Conservation (phyloP, 2,113 vertebrate species). For the Zosterops japonicus region DNA sequence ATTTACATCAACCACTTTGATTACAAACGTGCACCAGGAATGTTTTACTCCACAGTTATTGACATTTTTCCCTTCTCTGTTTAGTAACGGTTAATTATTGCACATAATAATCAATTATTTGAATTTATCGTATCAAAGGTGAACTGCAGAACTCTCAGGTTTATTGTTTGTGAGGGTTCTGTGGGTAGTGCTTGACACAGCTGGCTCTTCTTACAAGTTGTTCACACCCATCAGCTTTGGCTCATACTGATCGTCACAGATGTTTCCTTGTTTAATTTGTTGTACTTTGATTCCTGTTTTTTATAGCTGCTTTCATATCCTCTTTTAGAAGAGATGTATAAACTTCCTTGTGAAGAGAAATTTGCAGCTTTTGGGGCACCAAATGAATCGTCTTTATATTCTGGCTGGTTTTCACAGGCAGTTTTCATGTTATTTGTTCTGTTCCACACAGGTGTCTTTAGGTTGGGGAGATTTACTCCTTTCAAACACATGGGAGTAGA, state of each 20-base stretch:
- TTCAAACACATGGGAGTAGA: not conserved
- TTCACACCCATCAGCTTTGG: not conserved
- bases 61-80: constrained; percentile 24
- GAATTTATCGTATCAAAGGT: constrained; percentile 35
- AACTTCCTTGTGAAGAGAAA: constrained; percentile 16
- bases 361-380: not conserved
- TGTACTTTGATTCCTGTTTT: constrained; percentile 50
- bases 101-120: constrained; percentile 31
- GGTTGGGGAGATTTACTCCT: not conserved
- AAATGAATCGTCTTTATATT: not conserved
- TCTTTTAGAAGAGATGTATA: constrained; percentile 21
- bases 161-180: not conserved
- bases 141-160: not conserved
- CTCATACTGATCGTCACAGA: constrained; percentile 12
- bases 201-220: not conserved
- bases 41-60: not conserved
- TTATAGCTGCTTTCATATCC: constrained; percentile 51
- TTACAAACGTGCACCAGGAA: not conserved
- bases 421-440: not conserved
- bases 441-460: not conserved
- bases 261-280: constrained; percentile 56
- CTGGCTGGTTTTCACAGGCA: not conserved
- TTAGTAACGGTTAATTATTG: constrained; percentile 37
- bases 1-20: constrained; percentile 1
- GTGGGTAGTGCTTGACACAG: not conserved